phyloP scores from a whole-genome alignment of 2,797 vertebrate species.

The Cossypha caffra region DNA sequence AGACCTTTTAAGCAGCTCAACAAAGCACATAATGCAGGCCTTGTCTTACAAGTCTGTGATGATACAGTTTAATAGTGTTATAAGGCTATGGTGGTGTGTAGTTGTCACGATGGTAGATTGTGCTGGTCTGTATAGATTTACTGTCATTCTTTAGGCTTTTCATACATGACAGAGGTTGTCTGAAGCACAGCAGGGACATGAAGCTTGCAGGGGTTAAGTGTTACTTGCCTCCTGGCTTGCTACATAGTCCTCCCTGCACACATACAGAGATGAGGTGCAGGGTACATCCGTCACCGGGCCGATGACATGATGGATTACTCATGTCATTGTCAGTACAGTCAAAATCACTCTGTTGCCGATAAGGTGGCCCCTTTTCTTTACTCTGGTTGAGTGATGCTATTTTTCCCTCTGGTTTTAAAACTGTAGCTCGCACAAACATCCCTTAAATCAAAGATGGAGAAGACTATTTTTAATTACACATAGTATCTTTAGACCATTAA shows the following conservation, averaged over 20 bases:
- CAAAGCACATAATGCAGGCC: conserved; percentile 59
- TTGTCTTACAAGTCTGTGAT: conserved; percentile 74
- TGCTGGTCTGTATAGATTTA: conserved; percentile 83
- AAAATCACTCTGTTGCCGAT: conserved; percentile 82
- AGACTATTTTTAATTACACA: not conserved
- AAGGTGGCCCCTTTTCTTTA: conserved; percentile 76
- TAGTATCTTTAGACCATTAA: not conserved
- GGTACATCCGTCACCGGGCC: conserved; percentile 76
- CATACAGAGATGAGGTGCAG: conserved; percentile 77
- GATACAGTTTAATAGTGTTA: conserved; percentile 75
- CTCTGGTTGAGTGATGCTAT: conserved; percentile 64
- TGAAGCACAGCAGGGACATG: conserved; percentile 73
- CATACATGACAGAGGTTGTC: conserved; percentile 78
- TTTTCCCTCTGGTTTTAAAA: conserved; percentile 62
- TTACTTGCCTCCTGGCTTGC: conserved; percentile 79
- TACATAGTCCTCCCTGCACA: conserved; percentile 75
- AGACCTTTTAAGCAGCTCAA: conserved; percentile 54
- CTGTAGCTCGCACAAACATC: not conserved
- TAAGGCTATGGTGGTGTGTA: conserved; percentile 72
- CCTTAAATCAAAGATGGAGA: not conserved
- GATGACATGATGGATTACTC: conserved; percentile 88
- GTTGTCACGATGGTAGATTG: conserved; percentile 80
- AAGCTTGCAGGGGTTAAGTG: conserved; percentile 82
- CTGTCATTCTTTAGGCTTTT: conserved; percentile 80
- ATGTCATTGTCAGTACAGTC: conserved; percentile 85